Conservation (phyloP, 2,113 vertebrate species). For the Cisticola juncidis region DNA sequence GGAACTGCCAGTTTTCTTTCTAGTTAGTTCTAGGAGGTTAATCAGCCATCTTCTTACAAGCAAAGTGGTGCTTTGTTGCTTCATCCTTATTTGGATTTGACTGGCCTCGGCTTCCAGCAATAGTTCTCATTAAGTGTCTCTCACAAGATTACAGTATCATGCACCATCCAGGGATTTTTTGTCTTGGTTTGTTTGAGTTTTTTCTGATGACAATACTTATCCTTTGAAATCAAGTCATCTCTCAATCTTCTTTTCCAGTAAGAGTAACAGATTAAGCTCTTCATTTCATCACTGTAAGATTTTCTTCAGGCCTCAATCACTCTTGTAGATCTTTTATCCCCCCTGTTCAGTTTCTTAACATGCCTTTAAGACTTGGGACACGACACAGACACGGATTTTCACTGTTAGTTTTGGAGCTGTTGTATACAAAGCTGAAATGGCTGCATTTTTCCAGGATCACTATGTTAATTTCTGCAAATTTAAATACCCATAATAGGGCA, state of each 20-base stretch:
- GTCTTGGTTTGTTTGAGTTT: not conserved
- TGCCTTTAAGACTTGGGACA: not conserved
- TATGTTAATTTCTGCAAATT: not conserved
- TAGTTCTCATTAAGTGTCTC: not conserved
- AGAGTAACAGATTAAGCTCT: not conserved
- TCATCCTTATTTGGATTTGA: not conserved
- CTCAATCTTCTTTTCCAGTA: not conserved
- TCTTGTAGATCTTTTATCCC: not conserved
- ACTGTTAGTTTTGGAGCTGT: not conserved
- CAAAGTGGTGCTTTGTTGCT: not conserved
- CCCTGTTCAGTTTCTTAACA: not conserved
- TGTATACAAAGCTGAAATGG: not conserved
- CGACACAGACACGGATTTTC: not conserved
- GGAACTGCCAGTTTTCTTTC: not conserved
- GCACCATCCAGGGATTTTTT: not conserved
- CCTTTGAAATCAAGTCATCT: not conserved
- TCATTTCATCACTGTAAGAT: not conserved
- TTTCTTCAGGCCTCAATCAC: not conserved
- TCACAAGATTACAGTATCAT: not conserved
- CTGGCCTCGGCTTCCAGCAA: not conserved
- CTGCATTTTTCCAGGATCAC: not conserved
- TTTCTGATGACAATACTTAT: not conserved
- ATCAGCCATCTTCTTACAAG: not conserved
- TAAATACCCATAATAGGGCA: accelerated
- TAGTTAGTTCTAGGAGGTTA: not conserved